Evolutionary conservation across 2,113 vertebrate species (phyloP).

Genomic region (Pantherophis guttatus): DNA sequence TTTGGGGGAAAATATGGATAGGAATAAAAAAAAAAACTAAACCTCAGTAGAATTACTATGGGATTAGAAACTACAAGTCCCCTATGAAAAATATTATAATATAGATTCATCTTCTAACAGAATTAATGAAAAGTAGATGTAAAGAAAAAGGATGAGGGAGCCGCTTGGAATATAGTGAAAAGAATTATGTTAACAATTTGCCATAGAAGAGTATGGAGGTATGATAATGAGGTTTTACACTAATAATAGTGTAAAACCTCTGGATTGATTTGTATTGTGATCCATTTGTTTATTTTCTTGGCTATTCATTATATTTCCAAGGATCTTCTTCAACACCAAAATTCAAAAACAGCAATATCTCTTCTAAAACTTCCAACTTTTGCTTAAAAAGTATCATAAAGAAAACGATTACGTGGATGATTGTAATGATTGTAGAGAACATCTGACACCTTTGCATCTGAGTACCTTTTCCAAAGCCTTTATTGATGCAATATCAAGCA

Average conservation of each 20-base stretch:
- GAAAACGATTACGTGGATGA: background rate
- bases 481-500: background rate
- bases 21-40: background rate
- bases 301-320: background rate
- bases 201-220: background rate
- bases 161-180: background rate
- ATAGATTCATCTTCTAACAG: background rate
- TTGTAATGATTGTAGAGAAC: background rate
- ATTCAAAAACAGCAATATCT: background rate
- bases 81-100: background rate
- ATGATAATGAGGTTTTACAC: background rate
- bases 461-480: background rate
- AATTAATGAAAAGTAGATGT: background rate
- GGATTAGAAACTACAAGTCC: background rate
- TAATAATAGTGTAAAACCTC: background rate
- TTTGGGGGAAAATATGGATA: background rate
- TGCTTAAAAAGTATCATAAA: background rate
- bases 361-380: background rate
- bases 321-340: background rate
- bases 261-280: background rate
- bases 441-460: background rate
- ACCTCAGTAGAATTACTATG: background rate
- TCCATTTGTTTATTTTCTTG: background rate
- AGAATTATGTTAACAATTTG: background rate
- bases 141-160: background rate